Evolutionary conservation across 2,888 invertebrate genomes (phyloP).

Genomic region (Tribolium freemani): DNA sequence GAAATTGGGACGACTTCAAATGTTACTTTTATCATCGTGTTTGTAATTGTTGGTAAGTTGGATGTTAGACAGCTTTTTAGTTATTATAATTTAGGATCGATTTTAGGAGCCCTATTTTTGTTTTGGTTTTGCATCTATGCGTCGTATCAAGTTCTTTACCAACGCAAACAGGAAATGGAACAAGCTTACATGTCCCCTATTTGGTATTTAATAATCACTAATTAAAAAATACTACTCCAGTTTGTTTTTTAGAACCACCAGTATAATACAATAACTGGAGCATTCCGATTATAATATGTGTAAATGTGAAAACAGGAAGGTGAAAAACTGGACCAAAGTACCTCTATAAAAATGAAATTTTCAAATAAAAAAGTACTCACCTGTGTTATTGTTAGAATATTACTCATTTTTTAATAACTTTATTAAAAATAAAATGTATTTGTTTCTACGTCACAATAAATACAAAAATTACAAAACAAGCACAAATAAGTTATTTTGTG

Average conservation of each 20-base stretch:
- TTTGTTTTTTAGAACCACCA: too few species aligned
- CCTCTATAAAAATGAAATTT: too few species aligned
- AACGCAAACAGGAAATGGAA: constrained; percentile 4
- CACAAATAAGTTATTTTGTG: not conserved
- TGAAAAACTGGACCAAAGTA: too few species aligned
- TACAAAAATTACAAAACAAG: not conserved
- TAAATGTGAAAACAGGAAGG: too few species aligned
- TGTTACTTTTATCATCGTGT: constrained; percentile 57
- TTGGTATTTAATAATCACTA: constrained; percentile 1
- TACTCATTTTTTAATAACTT: too few species aligned
- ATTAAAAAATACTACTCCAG: too few species aligned
- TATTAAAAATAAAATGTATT: too few species aligned
- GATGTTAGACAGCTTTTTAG: not conserved
- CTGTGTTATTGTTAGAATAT: too few species aligned
- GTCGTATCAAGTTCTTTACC: constrained; percentile 55
- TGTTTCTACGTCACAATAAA: too few species aligned
- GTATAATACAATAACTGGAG: too few species aligned
- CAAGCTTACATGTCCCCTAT: not conserved
- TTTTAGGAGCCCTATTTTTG: constrained; percentile 56
- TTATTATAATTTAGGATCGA: not conserved
- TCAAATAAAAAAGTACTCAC: too few species aligned
- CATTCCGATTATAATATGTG: too few species aligned
- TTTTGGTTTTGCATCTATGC: constrained; percentile 60
- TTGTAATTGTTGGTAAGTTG: constrained; percentile 57
- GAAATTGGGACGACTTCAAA: constrained; percentile 58